phyloP scores from a whole-genome alignment of 2,113 vertebrate species.

The Argyrosomus japonicus region DNA sequence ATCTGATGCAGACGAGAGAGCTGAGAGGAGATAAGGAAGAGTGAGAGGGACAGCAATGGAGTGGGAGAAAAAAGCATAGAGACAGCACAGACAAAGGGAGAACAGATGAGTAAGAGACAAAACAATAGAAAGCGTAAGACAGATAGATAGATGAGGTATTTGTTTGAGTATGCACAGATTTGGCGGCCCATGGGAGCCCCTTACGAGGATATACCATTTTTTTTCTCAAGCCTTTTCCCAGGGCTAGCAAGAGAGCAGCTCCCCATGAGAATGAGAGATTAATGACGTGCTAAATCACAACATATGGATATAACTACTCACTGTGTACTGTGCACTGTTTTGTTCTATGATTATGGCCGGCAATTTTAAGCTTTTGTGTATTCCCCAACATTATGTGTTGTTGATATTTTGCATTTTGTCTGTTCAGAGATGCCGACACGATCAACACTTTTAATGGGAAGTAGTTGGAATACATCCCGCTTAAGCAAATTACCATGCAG shows the following conservation, averaged over 20 bases:
- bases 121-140: constrained; percentile 44
- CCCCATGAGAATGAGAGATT: constrained; percentile 66
- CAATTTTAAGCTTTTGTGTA: not conserved
- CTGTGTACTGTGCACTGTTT: constrained; percentile 3
- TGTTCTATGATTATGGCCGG: constrained; percentile 3
- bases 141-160: constrained; percentile 61
- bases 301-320: constrained; percentile 44
- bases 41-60: constrained; percentile 24
- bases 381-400: not conserved
- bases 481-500: constrained; percentile 20
- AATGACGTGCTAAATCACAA: constrained; percentile 63
- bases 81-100: constrained; percentile 29
- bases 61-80: not conserved
- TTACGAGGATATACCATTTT: constrained; percentile 26
- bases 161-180: constrained; percentile 57
- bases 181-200: constrained; percentile 55
- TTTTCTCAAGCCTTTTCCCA: constrained; percentile 32
- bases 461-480: not conserved
- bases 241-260: constrained; percentile 35
- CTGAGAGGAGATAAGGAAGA: constrained; percentile 17
- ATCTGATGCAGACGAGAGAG: constrained; percentile 17
- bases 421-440: not conserved
- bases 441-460: constrained; percentile 11
- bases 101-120: constrained; percentile 50
- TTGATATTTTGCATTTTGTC: not conserved